Percentiles rank a stretch among this genome's conserved stretches.
These are phyloP conservation scores for Diadumene lineata DNA, from an alignment of 92 coral and sea anemone genomes.

Conservation along the genomic window DNA sequence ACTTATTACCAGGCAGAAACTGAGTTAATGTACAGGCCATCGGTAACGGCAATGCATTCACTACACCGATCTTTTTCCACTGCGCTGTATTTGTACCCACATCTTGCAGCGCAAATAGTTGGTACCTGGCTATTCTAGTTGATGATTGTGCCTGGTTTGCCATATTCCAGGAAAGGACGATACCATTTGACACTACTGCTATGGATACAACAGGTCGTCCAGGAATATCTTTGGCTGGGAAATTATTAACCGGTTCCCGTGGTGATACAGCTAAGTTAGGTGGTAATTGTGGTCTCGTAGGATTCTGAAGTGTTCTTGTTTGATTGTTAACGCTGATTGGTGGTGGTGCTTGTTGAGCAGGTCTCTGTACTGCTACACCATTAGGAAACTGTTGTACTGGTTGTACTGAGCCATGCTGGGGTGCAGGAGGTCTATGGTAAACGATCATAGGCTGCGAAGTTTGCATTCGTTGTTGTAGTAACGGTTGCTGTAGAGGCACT, in stretches of 20 bases:
- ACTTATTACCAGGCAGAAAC: conserved; percentile 93
- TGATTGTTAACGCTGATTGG: neutral
- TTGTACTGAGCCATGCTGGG: neutral
- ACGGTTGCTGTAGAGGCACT: conserved; percentile 30
- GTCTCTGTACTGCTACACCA: neutral
- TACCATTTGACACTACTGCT: conserved; percentile 87
- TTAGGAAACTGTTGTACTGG: conserved; percentile 3
- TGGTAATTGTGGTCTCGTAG: conserved; percentile 5
- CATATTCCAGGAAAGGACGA: conserved; percentile 99
- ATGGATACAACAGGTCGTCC: conserved; percentile 92
- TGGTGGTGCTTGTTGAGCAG: neutral
- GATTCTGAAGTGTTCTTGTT: conserved; percentile 8
- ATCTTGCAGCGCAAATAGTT: conserved; percentile 88
- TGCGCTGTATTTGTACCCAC: conserved; percentile 57
- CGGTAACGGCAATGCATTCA: conserved; percentile 92
- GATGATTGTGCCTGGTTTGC: conserved; percentile 48
- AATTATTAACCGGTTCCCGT: neutral
- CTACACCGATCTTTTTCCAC: conserved; percentile 98
- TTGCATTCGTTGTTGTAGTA: conserved; percentile 4
- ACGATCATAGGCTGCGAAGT: neutral
- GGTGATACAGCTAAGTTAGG: conserved; percentile 16
- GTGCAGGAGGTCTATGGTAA: conserved; percentile 3
- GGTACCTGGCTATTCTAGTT: conserved; percentile 79
- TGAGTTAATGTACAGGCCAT: conserved; percentile 99
- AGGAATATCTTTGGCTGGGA: conserved; percentile 49